Evolutionary conservation across 2,888 invertebrate genomes (phyloP).

Genomic region (Copidosoma aretas): DNA sequence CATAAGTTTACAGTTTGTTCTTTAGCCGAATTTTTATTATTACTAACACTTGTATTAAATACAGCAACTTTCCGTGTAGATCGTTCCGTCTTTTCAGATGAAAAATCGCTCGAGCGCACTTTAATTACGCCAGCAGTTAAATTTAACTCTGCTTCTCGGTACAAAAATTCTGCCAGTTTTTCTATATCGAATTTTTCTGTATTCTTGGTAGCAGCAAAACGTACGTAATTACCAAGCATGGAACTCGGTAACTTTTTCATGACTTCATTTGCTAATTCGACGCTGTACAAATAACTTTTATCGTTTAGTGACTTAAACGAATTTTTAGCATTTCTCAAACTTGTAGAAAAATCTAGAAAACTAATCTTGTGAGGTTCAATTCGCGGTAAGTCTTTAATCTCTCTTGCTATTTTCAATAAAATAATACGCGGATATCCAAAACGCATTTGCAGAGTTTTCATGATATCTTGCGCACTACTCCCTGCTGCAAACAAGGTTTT

Average conservation of each 20-base stretch:
- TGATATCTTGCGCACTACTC: background rate
- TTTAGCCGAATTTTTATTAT: background rate
- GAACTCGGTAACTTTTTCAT: background rate
- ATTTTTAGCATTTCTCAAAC: background rate
- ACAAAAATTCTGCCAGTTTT: background rate
- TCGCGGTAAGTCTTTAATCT: conserved; percentile 1
- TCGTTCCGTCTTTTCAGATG: background rate
- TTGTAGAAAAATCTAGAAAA: background rate
- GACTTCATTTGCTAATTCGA: background rate
- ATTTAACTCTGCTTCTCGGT: background rate
- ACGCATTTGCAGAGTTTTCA: conserved; percentile 3
- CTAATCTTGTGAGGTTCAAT: background rate
- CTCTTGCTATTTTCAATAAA: background rate
- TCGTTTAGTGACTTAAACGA: background rate
- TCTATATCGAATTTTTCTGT: background rate
- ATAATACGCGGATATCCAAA: background rate
- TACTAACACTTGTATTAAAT: background rate
- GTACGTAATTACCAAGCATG: background rate
- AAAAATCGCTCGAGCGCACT: background rate
- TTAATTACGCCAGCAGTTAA: background rate
- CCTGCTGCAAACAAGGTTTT: background rate
- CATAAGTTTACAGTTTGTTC: background rate
- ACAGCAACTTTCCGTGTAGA: background rate
- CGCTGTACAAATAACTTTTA: background rate
- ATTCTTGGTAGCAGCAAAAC: background rate